Percentiles rank a stretch among this genome's conserved stretches.
phyloP scores from a whole-genome alignment of 2,113 vertebrate genomes.

The Atherinomorus stipes region DNA sequence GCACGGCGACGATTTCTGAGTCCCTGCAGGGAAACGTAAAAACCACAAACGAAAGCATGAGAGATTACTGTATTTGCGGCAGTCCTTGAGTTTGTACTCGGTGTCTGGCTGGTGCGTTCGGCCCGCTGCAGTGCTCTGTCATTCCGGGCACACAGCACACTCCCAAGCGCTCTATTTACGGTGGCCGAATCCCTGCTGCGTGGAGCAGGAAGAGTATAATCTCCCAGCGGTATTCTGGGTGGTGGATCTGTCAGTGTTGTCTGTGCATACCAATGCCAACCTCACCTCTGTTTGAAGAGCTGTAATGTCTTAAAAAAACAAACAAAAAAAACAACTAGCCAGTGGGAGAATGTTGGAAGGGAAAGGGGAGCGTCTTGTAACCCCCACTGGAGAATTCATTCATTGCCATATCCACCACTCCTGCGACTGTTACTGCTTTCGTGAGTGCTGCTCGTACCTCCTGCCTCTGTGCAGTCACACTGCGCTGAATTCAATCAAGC shows the following conservation, averaged over 20 bases:
- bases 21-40: conserved; percentile 48
- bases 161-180: conserved; percentile 75
- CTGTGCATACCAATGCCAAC: conserved; percentile 76
- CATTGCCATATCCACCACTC: conserved; percentile 17
- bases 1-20: conserved; percentile 25
- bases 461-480: conserved; percentile 47
- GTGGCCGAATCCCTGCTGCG: conserved; percentile 67
- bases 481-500: conserved; percentile 58
- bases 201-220: conserved; percentile 74
- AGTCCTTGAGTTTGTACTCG: conserved; percentile 67
- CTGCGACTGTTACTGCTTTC: conserved; percentile 34
- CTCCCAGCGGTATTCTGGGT: conserved; percentile 74
- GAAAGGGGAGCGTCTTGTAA: conserved; percentile 32
- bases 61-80: conserved; percentile 65
- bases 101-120: conserved; percentile 34
- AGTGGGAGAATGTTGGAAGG: conserved; percentile 21
- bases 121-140: conserved; percentile 56
- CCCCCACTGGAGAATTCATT: conserved; percentile 41
- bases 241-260: conserved; percentile 65
- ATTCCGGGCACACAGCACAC: conserved; percentile 65
- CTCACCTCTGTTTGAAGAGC: conserved; percentile 66
- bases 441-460: conserved; percentile 36
- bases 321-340: neutral
- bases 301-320: conserved; percentile 45
- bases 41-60: conserved; percentile 52